phyloP scores from a whole-genome alignment of 2,888 invertebrate species.

The Agonopterix alstromeriana region DNA sequence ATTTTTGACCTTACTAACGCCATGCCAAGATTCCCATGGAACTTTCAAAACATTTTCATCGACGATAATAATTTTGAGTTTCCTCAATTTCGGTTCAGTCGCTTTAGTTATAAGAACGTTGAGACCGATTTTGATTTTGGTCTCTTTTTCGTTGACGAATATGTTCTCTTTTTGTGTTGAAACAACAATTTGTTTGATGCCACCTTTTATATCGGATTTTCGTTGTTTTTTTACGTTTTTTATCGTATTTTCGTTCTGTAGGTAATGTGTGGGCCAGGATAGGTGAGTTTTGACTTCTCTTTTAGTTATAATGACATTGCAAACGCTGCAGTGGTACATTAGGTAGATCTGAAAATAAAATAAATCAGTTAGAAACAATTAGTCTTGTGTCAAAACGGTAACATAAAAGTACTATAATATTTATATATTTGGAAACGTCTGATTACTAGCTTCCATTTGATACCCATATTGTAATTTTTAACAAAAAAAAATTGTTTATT shows the following conservation, averaged over 20 bases:
- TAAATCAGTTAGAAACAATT: neutral
- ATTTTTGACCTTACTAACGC: conserved; percentile 7
- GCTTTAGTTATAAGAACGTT: conserved; percentile 3
- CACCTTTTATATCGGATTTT: conserved; percentile 10
- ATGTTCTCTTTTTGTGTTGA: conserved; percentile 13
- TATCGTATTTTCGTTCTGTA: conserved; percentile 2
- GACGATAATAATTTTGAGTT: conserved; percentile 15
- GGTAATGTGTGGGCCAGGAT: conserved; percentile 16
- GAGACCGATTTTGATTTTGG: conserved; percentile 8
- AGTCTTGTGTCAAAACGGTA: too few species aligned
- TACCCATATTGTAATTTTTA: too few species aligned
- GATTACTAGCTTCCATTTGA: too few species aligned
- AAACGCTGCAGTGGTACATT: conserved; percentile 31
- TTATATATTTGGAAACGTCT: too few species aligned
- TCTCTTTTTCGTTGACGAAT: conserved; percentile 10
- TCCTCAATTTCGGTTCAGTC: conserved; percentile 2
- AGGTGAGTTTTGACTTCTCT: conserved; percentile 16
- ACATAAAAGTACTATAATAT: too few species aligned
- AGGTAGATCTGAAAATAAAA: conserved; percentile 23
- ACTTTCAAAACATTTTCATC: conserved; percentile 15
- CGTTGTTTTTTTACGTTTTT: conserved; percentile 10
- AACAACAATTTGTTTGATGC: conserved; percentile 9
- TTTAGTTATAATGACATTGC: conserved; percentile 25
- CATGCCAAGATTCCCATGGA: conserved; percentile 19
- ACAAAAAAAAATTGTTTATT: too few species aligned